A percentile compares a stretch with the other conserved stretches of the same genome.
Conservation (phyloP, 2,113 vertebrate species). For the Lota lota region DNA sequence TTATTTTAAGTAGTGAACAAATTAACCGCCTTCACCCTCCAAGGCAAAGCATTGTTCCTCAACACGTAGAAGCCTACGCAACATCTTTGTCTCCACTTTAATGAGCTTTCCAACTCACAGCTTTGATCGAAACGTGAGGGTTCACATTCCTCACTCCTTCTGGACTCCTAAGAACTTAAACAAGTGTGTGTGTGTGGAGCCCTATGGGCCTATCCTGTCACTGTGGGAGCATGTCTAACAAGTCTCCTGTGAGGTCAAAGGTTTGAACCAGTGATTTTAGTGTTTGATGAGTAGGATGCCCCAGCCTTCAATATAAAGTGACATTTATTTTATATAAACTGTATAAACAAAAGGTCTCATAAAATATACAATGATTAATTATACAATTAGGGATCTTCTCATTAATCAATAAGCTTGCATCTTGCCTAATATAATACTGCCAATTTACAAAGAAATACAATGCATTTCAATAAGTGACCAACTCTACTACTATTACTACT, state of each 20-base stretch:
- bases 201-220: constrained; percentile 41
- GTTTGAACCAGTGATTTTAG: constrained; percentile 10
- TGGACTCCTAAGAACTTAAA: constrained; percentile 68
- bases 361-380: too few species aligned
- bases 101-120: constrained; percentile 65
- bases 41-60: constrained; percentile 32
- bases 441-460: too few species aligned
- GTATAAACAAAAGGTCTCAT: too few species aligned
- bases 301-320: too few species aligned
- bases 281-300: too few species aligned
- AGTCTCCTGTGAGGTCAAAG: constrained; percentile 44
- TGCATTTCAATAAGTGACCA: too few species aligned
- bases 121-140: constrained; percentile 53
- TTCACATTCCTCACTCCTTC: constrained; percentile 69
- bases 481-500: too few species aligned
- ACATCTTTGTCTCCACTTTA: constrained; percentile 42
- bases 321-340: too few species aligned
- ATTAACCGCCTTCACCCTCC: constrained; percentile 24
- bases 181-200: constrained; percentile 55
- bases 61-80: constrained; percentile 10
- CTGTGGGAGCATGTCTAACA: constrained; percentile 36
- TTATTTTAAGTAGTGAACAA: constrained; percentile 21
- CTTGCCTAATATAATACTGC: too few species aligned
- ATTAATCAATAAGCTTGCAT: too few species aligned
- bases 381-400: too few species aligned